Evolutionary conservation across 2,113 vertebrate species (phyloP).

Genomic region (Oceanites oceanicus): DNA sequence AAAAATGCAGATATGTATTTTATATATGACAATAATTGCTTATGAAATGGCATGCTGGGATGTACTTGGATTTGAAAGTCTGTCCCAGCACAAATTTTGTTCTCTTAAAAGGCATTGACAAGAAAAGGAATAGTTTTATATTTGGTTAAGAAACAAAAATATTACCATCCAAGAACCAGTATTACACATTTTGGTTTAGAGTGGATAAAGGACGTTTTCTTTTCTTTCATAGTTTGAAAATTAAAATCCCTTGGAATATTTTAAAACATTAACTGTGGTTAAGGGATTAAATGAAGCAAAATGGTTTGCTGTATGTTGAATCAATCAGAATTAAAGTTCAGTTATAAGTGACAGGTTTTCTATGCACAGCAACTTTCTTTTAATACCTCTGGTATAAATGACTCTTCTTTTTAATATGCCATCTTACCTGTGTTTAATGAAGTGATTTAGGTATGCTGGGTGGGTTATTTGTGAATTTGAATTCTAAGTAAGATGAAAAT

Average conservation of each 20-base stretch:
- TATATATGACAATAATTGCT: background rate
- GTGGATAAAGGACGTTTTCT: background rate
- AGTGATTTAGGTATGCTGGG: background rate
- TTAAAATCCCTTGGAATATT: conserved; percentile 56
- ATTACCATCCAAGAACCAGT: background rate
- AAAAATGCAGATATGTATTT: background rate
- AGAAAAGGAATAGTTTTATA: background rate
- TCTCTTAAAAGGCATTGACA: background rate
- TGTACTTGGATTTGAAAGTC: background rate
- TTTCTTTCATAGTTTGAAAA: background rate
- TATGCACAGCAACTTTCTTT: conserved; percentile 21
- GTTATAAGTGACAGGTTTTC: conserved; percentile 58
- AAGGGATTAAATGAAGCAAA: conserved; percentile 64
- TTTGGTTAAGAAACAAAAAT: background rate
- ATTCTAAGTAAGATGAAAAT: background rate
- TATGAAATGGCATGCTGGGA: background rate
- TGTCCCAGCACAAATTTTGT: background rate
- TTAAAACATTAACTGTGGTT: conserved; percentile 51
- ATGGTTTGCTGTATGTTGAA: conserved; percentile 51
- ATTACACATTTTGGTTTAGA: background rate
- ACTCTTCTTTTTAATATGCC: background rate
- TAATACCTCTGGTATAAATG: background rate
- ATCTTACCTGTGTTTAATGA: conserved; percentile 47
- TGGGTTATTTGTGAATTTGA: conserved; percentile 19
- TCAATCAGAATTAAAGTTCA: conserved; percentile 68